Evolutionary conservation across 2,888 invertebrate species (phyloP).

Genomic region (Orthosia cruda): DNA sequence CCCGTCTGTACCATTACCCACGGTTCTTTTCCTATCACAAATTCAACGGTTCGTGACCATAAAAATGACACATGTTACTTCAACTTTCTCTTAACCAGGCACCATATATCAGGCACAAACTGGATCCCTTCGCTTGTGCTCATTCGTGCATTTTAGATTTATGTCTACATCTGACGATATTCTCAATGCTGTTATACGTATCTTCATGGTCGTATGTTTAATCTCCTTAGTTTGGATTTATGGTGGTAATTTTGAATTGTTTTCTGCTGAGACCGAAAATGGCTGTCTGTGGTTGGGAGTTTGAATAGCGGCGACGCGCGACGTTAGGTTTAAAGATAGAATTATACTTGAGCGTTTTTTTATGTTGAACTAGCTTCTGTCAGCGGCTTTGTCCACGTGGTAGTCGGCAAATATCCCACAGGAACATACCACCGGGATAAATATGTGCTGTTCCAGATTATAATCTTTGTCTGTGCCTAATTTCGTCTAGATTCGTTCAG

Average conservation of each 20-base stretch:
- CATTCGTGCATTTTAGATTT: constrained; percentile 71
- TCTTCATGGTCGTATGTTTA: constrained; percentile 41
- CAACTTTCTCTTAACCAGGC: constrained; percentile 63
- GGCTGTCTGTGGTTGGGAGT: too few species aligned
- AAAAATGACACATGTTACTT: constrained; percentile 69
- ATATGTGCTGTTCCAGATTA: too few species aligned
- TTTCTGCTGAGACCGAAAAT: constrained; percentile 7
- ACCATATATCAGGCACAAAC: constrained; percentile 66
- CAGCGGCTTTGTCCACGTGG: too few species aligned
- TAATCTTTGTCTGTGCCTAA: too few species aligned
- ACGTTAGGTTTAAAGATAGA: background rate
- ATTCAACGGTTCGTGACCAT: constrained; percentile 55
- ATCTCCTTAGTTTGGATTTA: constrained; percentile 52
- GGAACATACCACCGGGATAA: too few species aligned
- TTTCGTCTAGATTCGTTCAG: too few species aligned
- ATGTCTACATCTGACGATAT: constrained; percentile 59
- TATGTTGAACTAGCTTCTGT: background rate
- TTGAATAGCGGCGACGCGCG: background rate
- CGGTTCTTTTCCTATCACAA: constrained; percentile 58
- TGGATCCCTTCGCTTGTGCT: constrained; percentile 58
- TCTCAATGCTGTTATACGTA: constrained; percentile 52
- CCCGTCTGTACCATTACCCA: constrained; percentile 58
- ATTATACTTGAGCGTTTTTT: background rate
- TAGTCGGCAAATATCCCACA: too few species aligned
- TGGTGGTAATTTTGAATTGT: constrained; percentile 32